Evolutionary conservation across 1,140 invertebrate species (phyloP).

Genomic region (Hyles euphorbiae): DNA sequence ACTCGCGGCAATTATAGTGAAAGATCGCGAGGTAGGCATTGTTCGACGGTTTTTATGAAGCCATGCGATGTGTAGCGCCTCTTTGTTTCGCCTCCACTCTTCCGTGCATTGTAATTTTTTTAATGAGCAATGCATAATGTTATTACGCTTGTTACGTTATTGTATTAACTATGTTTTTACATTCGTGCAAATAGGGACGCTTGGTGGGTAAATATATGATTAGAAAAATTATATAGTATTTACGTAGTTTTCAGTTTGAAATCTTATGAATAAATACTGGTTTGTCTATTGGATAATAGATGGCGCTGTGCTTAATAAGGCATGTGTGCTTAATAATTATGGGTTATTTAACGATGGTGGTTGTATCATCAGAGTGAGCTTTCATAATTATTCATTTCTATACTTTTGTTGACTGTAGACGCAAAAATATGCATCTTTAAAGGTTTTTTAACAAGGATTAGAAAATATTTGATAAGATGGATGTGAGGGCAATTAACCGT

Average conservation of each 20-base stretch:
- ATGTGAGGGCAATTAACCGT: too few relatives aligned
- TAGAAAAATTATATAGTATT: too few relatives aligned
- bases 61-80: conserved; percentile 3
- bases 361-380: too few relatives aligned
- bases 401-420: too few relatives aligned
- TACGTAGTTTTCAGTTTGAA: too few relatives aligned
- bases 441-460: too few relatives aligned
- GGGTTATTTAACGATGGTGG: not conserved
- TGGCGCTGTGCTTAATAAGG: conserved; percentile 19
- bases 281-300: conserved; percentile 25
- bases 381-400: too few relatives aligned
- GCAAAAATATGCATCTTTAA: too few relatives aligned
- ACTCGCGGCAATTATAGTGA: conserved; percentile 36
- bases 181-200: not conserved
- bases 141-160: conserved; percentile 22
- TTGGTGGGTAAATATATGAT: too few relatives aligned
- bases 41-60: conserved; percentile 27
- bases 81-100: conserved; percentile 23
- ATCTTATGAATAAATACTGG: not conserved
- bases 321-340: conserved; percentile 2
- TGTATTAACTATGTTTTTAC: not conserved
- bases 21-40: conserved; percentile 27
- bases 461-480: too few relatives aligned
- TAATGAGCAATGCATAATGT: conserved; percentile 15
- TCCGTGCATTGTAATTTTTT: conserved; percentile 36